A percentile compares a stretch with the other conserved stretches of the same genome.
These are phyloP conservation scores for Nanorana parkeri DNA, from an alignment of 2,113 vertebrate genomes.

Conservation along the genomic window DNA sequence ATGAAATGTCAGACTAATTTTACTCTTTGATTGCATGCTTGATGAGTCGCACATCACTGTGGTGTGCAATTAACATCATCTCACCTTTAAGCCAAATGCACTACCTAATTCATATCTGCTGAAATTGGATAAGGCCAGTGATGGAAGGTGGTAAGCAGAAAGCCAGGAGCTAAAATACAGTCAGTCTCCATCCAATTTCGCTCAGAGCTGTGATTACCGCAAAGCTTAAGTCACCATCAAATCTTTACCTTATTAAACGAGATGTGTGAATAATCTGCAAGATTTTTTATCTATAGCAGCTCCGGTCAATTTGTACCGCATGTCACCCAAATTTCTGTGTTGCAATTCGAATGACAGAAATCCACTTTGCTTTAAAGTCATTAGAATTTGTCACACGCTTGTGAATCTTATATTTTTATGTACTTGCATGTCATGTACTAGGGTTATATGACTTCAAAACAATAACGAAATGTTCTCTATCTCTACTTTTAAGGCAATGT, in stretches of 20 bases:
- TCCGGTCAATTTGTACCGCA: slow-evolving; percentile 24
- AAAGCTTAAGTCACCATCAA: neutral
- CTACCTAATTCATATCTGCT: slow-evolving; percentile 18
- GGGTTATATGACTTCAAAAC: neutral
- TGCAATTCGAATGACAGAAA: slow-evolving; percentile 28
- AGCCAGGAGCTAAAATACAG: neutral
- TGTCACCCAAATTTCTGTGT: slow-evolving; percentile 32
- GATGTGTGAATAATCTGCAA: slow-evolving; percentile 39
- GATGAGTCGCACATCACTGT: slow-evolving; percentile 45
- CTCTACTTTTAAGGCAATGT: neutral
- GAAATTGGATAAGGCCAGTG: slow-evolving; percentile 5
- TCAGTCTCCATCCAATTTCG: slow-evolving; percentile 19
- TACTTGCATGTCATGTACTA: neutral
- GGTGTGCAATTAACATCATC: slow-evolving; percentile 41
- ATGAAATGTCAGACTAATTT: slow-evolving; percentile 56
- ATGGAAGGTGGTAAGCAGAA: neutral
- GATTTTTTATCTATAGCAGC: slow-evolving; percentile 34
- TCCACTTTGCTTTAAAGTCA: slow-evolving; percentile 33
- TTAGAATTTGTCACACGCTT: slow-evolving; percentile 37
- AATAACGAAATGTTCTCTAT: slow-evolving; percentile 8
- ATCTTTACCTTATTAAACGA: slow-evolving; percentile 32
- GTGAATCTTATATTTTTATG: slow-evolving; percentile 1
- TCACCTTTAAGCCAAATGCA: slow-evolving; percentile 46
- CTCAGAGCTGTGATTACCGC: slow-evolving; percentile 21
- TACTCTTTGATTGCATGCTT: slow-evolving; percentile 58